Evolutionary conservation across 2,113 vertebrate species (phyloP), one percentile per base, ranked within the genome.

Genomic region (Cepphus grylle): DNA sequence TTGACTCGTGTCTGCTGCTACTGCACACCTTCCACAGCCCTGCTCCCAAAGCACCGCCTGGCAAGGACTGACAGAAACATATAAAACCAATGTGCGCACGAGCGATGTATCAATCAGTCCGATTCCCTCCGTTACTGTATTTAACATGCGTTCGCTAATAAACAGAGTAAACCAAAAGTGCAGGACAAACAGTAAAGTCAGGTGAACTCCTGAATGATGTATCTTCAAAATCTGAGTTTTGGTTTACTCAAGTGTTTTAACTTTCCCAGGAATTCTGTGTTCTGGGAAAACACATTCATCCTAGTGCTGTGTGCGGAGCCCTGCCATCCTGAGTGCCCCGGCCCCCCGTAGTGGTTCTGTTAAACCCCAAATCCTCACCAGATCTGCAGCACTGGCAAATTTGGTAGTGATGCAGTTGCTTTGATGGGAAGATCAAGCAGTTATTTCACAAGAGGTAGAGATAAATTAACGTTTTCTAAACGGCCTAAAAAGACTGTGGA

Each of bases 121-220:
- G 4, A 27, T 62, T 62, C 56, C 40, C 52, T 52, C 58, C 34
- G 7, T 45, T 45, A 23, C 43, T 22, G 20, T 26, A 18, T 71
- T 52, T 65, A 65, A n/a, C 17, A 25, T 0, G 0, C 1, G 0
- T 43, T 56, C 1, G 3, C 34, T 72, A 18, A 52, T 15, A 36
- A 59, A 59, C 58, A 58, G 22, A 47, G 9, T 25, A 11, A 74
- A 66, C 25, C 40, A 72, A 72, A 70, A n/a, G 20, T 9, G 11
- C 52, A 89, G 20, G 25, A 62, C 7, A 3, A 72, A 26, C 22
- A 55, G 9, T 85, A 32, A 81, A 53, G 25, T 34, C 52, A 86
- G 50, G 40, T 19, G 40, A n/a, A 59, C 29, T 77, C 62, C 50
- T 49, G 30, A 38, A 87, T 53, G 15, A 62, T 45, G 81, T 3